Evolutionary conservation across 1,140 invertebrate species (phyloP), one percentile per base, ranked within the genome.

Genomic region (Drosophila pruinosa): DNA sequence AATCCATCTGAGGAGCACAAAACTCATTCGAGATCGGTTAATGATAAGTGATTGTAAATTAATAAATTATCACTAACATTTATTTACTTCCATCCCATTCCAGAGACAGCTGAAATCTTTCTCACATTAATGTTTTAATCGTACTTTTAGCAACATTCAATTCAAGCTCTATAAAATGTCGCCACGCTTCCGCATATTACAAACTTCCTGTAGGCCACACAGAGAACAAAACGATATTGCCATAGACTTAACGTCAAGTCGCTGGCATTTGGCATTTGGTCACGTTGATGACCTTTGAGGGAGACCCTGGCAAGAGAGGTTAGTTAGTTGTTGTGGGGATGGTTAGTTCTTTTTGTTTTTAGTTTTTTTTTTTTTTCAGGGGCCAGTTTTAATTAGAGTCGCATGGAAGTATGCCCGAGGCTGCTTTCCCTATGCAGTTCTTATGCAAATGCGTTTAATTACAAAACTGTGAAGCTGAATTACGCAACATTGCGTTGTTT

Each of bases 401-500:
- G 78, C 83, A 82, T 88, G 82, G 45, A 79, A 89, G 56, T 73
- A 88, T 82, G 83, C 83, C 72, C 54, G 59, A 36, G 78, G 82
- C 72, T 21, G 57, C 26, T 17, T 54, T 36, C 19, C 57, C 52
- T 36, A 65, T 65, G 83, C 71, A 81, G 89, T 86, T 86, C 82
- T 61, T 88, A 88, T 88, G 83, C 83, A 88, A 88, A 88, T 88
- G 75, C 63, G 78, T 88, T 88, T 88, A 88, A 88, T 88, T 88
- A 88, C 83, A 88, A 88, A 88, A 88, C 83, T 88, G 83, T 88
- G 83, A 88, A 88, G 71, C 75, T 62, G 78, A 75, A 89, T 88
- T 88, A 83, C 72, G 82, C 83, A 88, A 83, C 82, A 89, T 89
- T 88, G 82, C 83, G 82, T 89, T 88, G 70, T 88, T 88, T 78